A percentile compares a stretch with the other conserved stretches of the same genome.
phyloP scores from a whole-genome alignment of 2,113 vertebrate genomes.

The Chiloscyllium plagiosum region DNA sequence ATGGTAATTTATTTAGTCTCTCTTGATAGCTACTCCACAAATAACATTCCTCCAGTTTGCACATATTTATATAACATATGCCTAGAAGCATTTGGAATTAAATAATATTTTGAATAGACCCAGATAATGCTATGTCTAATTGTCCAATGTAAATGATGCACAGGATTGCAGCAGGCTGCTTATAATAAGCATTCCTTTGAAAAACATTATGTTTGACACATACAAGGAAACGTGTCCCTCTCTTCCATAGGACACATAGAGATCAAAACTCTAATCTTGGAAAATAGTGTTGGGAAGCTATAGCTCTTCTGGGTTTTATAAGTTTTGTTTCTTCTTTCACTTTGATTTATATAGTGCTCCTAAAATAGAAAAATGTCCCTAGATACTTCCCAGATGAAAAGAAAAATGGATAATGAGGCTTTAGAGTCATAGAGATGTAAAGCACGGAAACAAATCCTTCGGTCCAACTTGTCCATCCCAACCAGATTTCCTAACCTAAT shows the following conservation, averaged over 20 bases:
- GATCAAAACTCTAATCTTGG: background rate
- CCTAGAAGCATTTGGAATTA: background rate
- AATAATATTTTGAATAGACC: background rate
- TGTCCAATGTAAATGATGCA: background rate
- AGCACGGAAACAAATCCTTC: too few relatives aligned
- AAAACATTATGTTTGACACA: background rate
- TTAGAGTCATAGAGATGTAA: too few relatives aligned
- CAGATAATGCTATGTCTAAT: background rate
- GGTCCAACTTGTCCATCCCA: too few relatives aligned
- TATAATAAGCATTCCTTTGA: background rate
- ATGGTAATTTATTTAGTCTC: background rate
- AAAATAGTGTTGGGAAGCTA: background rate
- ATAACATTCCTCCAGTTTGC: background rate
- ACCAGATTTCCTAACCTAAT: too few relatives aligned
- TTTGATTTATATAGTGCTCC: background rate
- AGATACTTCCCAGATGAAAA: background rate
- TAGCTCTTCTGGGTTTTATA: background rate
- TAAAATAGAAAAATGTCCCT: background rate
- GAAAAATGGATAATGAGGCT: background rate
- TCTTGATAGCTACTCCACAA: background rate
- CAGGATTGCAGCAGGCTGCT: background rate
- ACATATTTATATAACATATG: background rate
- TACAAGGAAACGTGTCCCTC: background rate
- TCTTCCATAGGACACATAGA: background rate
- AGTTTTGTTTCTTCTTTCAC: background rate